Percentiles rank a stretch among this genome's conserved stretches.
phyloP scores from a whole-genome alignment of 2,888 invertebrate genomes.

The Acrocyrtus sp. region DNA sequence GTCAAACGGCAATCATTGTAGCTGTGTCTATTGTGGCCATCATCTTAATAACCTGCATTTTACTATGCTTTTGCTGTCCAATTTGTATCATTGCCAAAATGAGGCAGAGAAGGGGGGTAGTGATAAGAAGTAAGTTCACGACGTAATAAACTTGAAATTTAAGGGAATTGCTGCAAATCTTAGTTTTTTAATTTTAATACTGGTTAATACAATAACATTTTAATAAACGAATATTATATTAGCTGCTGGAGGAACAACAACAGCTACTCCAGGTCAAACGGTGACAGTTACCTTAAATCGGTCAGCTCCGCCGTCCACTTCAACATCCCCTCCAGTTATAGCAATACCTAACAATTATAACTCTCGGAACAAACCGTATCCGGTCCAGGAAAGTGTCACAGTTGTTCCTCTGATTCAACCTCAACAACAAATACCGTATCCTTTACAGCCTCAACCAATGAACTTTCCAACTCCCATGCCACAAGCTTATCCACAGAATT shows the following conservation, averaged over 20 bases:
- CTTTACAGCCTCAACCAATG: constrained; percentile 16
- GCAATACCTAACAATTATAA: constrained; percentile 46
- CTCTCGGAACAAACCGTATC: constrained; percentile 48
- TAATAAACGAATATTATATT: too few species aligned
- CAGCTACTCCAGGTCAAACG: constrained; percentile 22
- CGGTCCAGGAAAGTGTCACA: constrained; percentile 57
- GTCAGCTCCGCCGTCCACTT: constrained; percentile 13
- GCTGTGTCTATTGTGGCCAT: constrained; percentile 42
- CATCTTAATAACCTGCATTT: constrained; percentile 42
- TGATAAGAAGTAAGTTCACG: constrained; percentile 56
- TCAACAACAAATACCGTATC: constrained; percentile 23
- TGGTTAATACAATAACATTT: too few species aligned
- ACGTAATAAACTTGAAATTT: not conserved
- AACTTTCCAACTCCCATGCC: constrained; percentile 12
- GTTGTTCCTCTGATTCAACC: constrained; percentile 44
- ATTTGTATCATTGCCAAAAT: constrained; percentile 59
- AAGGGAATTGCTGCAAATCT: not conserved
- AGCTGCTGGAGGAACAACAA: not conserved
- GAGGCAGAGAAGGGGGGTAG: constrained; percentile 53
- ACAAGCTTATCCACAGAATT: constrained; percentile 27
- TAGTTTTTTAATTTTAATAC: not conserved
- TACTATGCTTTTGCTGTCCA: constrained; percentile 59
- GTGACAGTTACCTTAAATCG: constrained; percentile 31
- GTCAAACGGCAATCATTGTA: constrained; percentile 34
- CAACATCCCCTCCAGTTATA: constrained; percentile 26